Evolutionary conservation across 2,113 vertebrate species (phyloP).

Genomic region (Tichodroma muraria): DNA sequence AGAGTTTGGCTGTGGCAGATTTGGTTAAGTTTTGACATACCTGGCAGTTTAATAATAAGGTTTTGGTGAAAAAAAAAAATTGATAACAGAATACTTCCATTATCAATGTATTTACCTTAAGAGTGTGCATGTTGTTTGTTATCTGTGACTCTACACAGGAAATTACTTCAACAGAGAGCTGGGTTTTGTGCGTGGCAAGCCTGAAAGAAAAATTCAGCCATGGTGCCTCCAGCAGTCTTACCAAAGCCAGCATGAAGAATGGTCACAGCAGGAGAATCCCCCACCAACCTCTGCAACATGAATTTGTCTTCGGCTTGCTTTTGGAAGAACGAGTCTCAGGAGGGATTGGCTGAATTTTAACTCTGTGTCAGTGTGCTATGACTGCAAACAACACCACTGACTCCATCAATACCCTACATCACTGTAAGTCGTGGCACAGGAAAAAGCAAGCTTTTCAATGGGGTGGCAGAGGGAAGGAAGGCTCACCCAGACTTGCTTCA

Average conservation of each 20-base stretch:
- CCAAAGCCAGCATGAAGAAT: neutral
- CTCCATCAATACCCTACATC: neutral
- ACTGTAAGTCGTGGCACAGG: neutral
- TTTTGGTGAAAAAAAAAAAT: neutral
- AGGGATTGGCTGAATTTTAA: neutral
- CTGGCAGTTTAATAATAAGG: neutral
- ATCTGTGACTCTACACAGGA: neutral
- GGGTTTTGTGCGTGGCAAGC: neutral
- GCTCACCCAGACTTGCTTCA: neutral
- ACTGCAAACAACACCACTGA: neutral
- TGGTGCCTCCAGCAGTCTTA: neutral
- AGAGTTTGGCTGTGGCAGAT: neutral
- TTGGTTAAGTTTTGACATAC: neutral
- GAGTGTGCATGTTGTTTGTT: neutral
- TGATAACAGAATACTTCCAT: too few relatives aligned
- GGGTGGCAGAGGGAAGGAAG: neutral
- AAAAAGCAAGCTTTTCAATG: neutral
- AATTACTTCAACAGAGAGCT: neutral
- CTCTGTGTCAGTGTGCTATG: neutral
- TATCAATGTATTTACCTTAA: neutral
- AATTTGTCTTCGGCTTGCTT: neutral
- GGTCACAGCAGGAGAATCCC: neutral
- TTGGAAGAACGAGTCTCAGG: neutral
- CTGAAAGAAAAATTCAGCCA: neutral
- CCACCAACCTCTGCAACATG: neutral